Evolutionary conservation across 2,888 invertebrate species (phyloP).

Genomic region (Cylindroiulus punctatus): DNA sequence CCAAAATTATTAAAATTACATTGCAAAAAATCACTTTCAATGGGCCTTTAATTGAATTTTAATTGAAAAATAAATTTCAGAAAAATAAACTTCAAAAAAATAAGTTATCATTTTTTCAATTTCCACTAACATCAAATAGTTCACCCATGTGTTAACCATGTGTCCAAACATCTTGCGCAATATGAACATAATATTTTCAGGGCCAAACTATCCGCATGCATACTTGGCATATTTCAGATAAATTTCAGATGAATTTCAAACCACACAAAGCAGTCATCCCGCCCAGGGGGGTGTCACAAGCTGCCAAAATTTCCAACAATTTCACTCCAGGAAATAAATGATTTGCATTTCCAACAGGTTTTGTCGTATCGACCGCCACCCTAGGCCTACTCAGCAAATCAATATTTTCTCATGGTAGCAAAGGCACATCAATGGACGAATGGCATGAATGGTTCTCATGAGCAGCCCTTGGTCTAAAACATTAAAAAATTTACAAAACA

Average conservation of each 20-base stretch:
- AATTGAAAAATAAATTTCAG: too few relatives aligned
- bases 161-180: too few relatives aligned
- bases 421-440: neutral
- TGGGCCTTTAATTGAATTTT: too few relatives aligned
- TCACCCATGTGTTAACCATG: too few relatives aligned
- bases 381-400: neutral
- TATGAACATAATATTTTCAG: too few relatives aligned
- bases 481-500: neutral
- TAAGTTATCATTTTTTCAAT: too few relatives aligned
- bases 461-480: neutral
- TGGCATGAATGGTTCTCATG: neutral
- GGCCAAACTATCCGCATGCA: too few relatives aligned
- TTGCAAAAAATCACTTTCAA: too few relatives aligned
- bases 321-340: neutral
- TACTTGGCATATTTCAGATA: too few relatives aligned
- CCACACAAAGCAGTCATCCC: neutral
- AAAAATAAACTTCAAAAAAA: too few relatives aligned
- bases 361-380: neutral
- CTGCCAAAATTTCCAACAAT: neutral
- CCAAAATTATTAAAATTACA: too few relatives aligned
- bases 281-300: neutral
- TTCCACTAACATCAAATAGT: too few relatives aligned
- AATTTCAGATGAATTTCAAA: neutral
- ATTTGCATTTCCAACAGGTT: slow-evolving; percentile 10
- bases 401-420: neutral